A percentile compares a stretch with the other conserved stretches of the same genome.
Evolutionary conservation across 2,113 vertebrate species (phyloP).

Genomic region (Petrocephalus microphthalmus): DNA sequence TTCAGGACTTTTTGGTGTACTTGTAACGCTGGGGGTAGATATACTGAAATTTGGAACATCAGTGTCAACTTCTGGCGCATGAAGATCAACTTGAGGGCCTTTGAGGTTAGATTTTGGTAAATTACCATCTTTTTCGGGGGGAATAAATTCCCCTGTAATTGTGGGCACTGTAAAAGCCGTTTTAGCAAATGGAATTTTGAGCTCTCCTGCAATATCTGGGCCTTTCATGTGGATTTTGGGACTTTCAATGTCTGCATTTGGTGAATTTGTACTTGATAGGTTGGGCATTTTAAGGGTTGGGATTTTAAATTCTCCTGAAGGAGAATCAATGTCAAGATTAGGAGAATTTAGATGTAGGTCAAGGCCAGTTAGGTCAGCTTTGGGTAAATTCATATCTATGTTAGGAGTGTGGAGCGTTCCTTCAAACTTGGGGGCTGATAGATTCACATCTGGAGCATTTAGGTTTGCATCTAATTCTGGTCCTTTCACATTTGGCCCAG

Average conservation of each 20-base stretch:
- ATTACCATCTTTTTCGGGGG: conserved; percentile 28
- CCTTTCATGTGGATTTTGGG: not conserved
- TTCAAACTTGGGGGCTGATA: too few species aligned
- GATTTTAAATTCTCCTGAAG: conserved; percentile 49
- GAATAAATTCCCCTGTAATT: conserved; percentile 7
- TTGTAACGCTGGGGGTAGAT: conserved; percentile 27
- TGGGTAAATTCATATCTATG: conserved; percentile 28
- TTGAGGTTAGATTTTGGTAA: conserved; percentile 27
- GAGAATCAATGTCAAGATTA: conserved; percentile 35
- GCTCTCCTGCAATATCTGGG: not conserved
- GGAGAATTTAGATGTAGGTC: conserved; percentile 38
- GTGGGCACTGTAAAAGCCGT: conserved; percentile 26
- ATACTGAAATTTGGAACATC: conserved; percentile 16
- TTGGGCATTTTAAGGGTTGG: conserved; percentile 47
- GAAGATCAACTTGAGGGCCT: conserved; percentile 33
- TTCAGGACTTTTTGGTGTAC: conserved; percentile 20
- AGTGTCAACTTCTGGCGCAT: conserved; percentile 1
- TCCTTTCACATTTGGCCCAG: conserved; percentile 32
- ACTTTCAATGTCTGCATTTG: not conserved
- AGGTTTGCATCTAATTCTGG: conserved; percentile 17
- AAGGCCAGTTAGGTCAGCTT: conserved; percentile 35
- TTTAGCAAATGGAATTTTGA: too few species aligned
- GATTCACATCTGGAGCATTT: not conserved
- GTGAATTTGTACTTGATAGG: conserved; percentile 26
- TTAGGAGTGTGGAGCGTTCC: not conserved